Base-by-base conservation (phyloP, 2,797 vertebrate genomes). In the Otolemur crassicaudatus region DNA sequence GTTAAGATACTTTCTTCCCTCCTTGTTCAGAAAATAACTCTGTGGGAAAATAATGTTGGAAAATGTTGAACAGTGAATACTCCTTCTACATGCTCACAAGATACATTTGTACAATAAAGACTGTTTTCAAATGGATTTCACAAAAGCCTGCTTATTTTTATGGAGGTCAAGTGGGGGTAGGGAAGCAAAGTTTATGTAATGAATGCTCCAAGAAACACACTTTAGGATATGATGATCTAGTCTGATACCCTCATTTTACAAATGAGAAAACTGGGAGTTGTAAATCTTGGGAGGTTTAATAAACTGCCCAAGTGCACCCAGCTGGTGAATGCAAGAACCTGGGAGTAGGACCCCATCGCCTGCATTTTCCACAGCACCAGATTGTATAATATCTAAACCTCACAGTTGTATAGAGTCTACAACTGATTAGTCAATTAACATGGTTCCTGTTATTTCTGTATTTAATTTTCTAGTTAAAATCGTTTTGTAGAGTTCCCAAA, bases 381-480 rank as follows among this genome's bases (percentile, higher is more conserved):
- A 29, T 7, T 29, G 13, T 19, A 53, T 53, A 53, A 53, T 53
- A 2, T 40, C n/a, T 19, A 13, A 61, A 29, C 14, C 6, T 72
- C 77, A n/a, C 25, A 27, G 5, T 19, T 31, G 58, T 22, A 61
- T n/a, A 82, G 34, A 56, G 22, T 25, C 67, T 61, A 46, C 14
- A 58, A 53, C 3, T 27, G 11, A 76, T 16, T 1, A 27, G 9
- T 43, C 22, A 19, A 25, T 29, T 29, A 69, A n/a, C 20, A 17
- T 4, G 17, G 22, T 31, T 69, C 63, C 61, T 81, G 0, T 63
- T 67, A 73, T 58, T 63, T 60, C 72, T 80, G 49, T 67, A 16
- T 92, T 91, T 82, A 31, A 70, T 49, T 94, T 96, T 86, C 69
- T 58, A 65, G 3, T 79, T 63, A 77, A 91, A 63, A 65, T 27